A percentile compares a stretch with the other conserved stretches of the same genome.
Evolutionary conservation across 2,797 vertebrate genomes (phyloP).

Genomic region (Synaphobranchus kaupii): DNA sequence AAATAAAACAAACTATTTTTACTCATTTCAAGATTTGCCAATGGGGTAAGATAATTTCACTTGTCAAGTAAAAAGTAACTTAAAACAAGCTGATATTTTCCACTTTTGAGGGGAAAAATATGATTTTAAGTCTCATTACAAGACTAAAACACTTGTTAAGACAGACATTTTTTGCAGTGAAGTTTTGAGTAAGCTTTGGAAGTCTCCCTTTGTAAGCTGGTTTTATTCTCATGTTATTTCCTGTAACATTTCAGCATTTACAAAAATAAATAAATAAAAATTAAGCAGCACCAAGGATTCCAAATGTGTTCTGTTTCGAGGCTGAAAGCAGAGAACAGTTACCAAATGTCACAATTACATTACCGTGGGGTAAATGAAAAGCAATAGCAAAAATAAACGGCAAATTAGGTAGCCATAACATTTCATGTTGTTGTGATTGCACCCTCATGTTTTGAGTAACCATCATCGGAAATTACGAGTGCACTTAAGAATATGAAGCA

Average conservation of each 20-base stretch:
- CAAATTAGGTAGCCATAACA: not conserved
- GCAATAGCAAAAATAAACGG: not conserved
- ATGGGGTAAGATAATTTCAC: too few species aligned
- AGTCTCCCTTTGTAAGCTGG: not conserved
- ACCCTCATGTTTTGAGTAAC: not conserved
- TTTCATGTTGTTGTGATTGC: not conserved
- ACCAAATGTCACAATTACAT: not conserved
- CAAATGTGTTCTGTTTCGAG: not conserved
- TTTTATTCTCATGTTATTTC: constrained; percentile 2
- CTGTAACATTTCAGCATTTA: not conserved
- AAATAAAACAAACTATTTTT: too few species aligned
- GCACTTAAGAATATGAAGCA: not conserved
- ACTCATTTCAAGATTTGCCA: too few species aligned
- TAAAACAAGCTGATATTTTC: too few species aligned
- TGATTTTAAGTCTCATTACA: too few species aligned
- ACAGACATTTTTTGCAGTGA: too few species aligned
- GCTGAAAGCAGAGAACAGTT: not conserved
- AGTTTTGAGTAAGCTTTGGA: not conserved
- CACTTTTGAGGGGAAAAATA: too few species aligned
- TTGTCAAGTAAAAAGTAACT: too few species aligned
- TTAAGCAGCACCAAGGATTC: not conserved
- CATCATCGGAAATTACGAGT: not conserved
- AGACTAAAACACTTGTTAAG: too few species aligned
- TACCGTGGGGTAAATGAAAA: not conserved
- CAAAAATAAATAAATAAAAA: not conserved